These are phyloP conservation scores for Rhimphoctona megacephalus DNA, from an alignment of 2,888 invertebrate species.

Conservation along the genomic window DNA sequence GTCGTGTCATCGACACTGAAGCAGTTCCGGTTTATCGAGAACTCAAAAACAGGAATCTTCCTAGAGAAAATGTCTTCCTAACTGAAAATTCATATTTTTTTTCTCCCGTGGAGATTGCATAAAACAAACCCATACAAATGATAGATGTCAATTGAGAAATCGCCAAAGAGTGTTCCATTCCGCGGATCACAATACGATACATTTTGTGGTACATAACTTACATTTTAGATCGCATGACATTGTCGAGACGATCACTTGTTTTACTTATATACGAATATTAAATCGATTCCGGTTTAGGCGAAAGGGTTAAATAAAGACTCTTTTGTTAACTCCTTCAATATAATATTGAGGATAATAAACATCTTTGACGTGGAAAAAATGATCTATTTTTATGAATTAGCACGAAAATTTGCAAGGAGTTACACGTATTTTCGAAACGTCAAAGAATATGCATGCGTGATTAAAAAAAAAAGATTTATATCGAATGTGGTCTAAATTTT, in stretches of 20 bases:
- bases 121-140: constrained; percentile 43
- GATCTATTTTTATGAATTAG: neutral
- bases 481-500: neutral
- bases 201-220: constrained; percentile 47
- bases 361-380: neutral
- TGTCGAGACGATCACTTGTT: constrained; percentile 36
- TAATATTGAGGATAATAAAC: too few relatives aligned
- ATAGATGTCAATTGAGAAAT: constrained; percentile 3
- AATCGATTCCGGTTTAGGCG: neutral
- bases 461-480: neutral
- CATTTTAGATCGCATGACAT: constrained; percentile 26
- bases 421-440: neutral
- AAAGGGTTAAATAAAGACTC: neutral
- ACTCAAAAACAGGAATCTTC: neutral
- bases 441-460: neutral
- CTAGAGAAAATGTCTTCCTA: too few relatives aligned
- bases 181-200: constrained; percentile 40
- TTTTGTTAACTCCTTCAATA: neutral
- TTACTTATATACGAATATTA: neutral
- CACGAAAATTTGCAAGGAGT: neutral
- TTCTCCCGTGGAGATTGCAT: neutral
- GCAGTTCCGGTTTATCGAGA: constrained; percentile 17
- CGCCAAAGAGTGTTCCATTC: constrained; percentile 9
- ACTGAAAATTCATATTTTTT: neutral
- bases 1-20: constrained; percentile 9